phyloP scores from a whole-genome alignment of 2,113 vertebrate genomes.

The Calonectris borealis region DNA sequence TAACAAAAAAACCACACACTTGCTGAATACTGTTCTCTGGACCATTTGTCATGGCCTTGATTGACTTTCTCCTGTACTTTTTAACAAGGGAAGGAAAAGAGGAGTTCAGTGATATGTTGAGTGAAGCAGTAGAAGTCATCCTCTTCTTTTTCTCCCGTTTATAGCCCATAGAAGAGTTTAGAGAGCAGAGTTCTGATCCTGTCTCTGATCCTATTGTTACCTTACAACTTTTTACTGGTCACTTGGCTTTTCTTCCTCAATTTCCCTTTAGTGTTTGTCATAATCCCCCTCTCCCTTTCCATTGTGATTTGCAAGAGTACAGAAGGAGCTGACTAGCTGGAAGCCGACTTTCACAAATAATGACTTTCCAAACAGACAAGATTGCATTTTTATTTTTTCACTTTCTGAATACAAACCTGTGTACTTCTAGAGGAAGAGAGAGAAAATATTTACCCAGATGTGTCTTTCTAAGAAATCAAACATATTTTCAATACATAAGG shows the following conservation, averaged over 20 bases:
- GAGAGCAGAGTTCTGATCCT: neutral
- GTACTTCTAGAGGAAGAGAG: neutral
- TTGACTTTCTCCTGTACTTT: neutral
- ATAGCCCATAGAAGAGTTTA: neutral
- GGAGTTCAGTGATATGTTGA: neutral
- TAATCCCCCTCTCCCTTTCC: neutral
- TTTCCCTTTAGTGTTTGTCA: neutral
- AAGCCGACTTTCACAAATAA: neutral
- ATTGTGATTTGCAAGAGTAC: neutral
- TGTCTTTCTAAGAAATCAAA: neutral
- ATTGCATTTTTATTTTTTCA: neutral
- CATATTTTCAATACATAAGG: neutral
- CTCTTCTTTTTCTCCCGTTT: neutral
- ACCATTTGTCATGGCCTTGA: neutral
- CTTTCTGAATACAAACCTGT: neutral
- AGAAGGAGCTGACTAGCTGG: neutral
- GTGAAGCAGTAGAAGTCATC: neutral
- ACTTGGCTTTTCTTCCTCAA: neutral
- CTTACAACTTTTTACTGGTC: neutral
- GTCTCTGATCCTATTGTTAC: neutral
- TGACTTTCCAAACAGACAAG: neutral
- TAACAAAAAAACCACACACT: neutral
- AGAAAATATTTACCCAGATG: too few species aligned
- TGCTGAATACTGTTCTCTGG: neutral
- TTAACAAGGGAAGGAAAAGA: neutral